Evolutionary conservation across 2,888 invertebrate species (phyloP).

Genomic region (Phortica magna): DNA sequence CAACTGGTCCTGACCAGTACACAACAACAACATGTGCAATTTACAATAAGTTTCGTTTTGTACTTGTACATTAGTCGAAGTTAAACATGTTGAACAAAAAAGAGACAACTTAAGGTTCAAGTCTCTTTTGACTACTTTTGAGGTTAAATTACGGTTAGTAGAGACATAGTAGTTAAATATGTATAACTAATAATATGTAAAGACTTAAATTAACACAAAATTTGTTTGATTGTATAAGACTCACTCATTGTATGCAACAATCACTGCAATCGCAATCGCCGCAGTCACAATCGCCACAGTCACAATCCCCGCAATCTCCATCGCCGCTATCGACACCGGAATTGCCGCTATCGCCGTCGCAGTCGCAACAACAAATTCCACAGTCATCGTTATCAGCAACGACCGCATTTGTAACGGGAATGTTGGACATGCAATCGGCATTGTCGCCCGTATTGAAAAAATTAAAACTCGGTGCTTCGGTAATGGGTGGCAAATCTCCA

Average conservation of each 20-base stretch:
- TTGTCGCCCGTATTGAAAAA: not conserved
- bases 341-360: not conserved
- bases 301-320: slow-evolving; percentile 26
- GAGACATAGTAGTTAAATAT: too few relatives aligned
- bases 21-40: not conserved
- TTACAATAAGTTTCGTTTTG: too few relatives aligned
- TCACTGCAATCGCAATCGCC: not conserved
- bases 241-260: not conserved
- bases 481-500: not conserved
- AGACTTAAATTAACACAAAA: too few relatives aligned
- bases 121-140: too few relatives aligned
- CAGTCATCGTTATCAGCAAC: not conserved
- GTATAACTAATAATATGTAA: too few relatives aligned
- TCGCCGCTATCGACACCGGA: slow-evolving; percentile 26
- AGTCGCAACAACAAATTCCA: not conserved
- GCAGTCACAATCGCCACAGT: not conserved
- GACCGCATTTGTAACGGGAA: not conserved
- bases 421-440: not conserved
- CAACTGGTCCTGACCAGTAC: not conserved
- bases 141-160: too few relatives aligned
- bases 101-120: too few relatives aligned
- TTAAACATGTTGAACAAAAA: too few relatives aligned
- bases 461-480: slow-evolving; percentile 3
- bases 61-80: too few relatives aligned
- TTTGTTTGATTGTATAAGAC: too few relatives aligned